Percentiles rank a stretch among this genome's conserved stretches.
Conservation (phyloP, 2,797 vertebrate species). For the Enteromius treurensis region DNA sequence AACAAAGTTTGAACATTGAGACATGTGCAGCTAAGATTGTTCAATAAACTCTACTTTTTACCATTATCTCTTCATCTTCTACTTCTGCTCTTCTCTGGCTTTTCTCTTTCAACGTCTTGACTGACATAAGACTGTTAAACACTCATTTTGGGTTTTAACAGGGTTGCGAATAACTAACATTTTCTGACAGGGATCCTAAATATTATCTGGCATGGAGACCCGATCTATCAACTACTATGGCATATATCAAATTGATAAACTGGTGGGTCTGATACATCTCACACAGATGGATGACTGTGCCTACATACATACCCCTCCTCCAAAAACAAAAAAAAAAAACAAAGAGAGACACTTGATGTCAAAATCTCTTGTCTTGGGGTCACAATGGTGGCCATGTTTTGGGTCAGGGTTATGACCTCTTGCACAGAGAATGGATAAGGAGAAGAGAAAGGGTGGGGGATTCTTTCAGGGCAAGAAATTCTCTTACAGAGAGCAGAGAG, state of each 20-base stretch:
- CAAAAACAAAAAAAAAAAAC: conserved; percentile 5
- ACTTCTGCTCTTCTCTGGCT: too few relatives aligned
- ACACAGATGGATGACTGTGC: not conserved
- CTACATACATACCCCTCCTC: conserved; percentile 25
- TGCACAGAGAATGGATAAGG: conserved; percentile 36
- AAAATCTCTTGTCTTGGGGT: conserved; percentile 52
- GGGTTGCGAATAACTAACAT: too few relatives aligned
- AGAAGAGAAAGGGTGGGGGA: conserved; percentile 55
- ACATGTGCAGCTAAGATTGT: too few relatives aligned
- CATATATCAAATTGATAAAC: not conserved
- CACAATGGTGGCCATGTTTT: conserved; percentile 40
- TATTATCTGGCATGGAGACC: too few relatives aligned
- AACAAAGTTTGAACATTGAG: too few relatives aligned
- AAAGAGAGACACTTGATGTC: conserved; percentile 33
- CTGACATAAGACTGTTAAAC: too few relatives aligned
- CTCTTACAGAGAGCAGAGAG: conserved; percentile 48
- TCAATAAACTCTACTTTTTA: too few relatives aligned
- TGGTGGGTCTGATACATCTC: not conserved
- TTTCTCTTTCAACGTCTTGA: too few relatives aligned
- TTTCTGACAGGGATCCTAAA: too few relatives aligned
- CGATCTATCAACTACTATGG: not conserved
- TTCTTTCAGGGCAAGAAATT: conserved; percentile 45
- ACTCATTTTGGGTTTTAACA: too few relatives aligned
- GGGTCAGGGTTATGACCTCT: conserved; percentile 54
- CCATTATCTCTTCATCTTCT: too few relatives aligned